Percentiles rank a stretch among this genome's conserved stretches.
phyloP scores from a whole-genome alignment of 2,113 vertebrate species.

The Vidua chalybeata region DNA sequence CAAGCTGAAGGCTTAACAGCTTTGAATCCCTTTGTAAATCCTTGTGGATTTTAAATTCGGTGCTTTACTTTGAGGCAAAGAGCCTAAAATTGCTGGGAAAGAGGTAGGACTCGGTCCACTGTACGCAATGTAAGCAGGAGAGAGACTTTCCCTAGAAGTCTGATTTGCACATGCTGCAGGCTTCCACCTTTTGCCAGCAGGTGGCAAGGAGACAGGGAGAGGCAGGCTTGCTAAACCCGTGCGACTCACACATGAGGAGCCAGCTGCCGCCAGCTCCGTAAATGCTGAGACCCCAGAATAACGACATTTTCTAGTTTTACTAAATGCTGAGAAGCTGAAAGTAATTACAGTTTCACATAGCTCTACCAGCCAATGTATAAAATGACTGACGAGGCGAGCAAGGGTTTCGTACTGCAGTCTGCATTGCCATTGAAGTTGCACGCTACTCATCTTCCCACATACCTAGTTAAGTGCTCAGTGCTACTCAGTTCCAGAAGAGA shows the following conservation, averaged over 20 bases:
- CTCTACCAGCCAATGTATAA: background rate
- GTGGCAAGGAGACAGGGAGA: slow-evolving; percentile 34
- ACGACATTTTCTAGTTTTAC: background rate
- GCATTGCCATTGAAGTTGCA: background rate
- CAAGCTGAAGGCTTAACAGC: background rate
- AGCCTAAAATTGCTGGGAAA: background rate
- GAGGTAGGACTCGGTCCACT: background rate
- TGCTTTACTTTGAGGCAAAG: background rate
- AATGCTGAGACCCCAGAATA: background rate
- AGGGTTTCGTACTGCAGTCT: background rate
- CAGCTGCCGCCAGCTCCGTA: background rate
- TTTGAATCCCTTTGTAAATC: background rate
- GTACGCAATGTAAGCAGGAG: background rate
- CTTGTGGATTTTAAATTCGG: background rate
- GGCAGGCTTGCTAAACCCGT: background rate
- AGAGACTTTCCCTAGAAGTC: background rate
- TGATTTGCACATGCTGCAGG: background rate
- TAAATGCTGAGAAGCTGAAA: background rate
- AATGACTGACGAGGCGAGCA: background rate
- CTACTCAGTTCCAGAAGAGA: background rate
- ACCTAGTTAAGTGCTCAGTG: background rate
- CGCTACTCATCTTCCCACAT: background rate
- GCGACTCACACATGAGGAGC: background rate
- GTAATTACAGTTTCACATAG: background rate
- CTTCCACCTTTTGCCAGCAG: slow-evolving; percentile 30